Percentiles rank a stretch among this genome's conserved stretches.
phyloP scores from a whole-genome alignment of 2,113 vertebrate species.

The Sminthopsis crassicaudata region DNA sequence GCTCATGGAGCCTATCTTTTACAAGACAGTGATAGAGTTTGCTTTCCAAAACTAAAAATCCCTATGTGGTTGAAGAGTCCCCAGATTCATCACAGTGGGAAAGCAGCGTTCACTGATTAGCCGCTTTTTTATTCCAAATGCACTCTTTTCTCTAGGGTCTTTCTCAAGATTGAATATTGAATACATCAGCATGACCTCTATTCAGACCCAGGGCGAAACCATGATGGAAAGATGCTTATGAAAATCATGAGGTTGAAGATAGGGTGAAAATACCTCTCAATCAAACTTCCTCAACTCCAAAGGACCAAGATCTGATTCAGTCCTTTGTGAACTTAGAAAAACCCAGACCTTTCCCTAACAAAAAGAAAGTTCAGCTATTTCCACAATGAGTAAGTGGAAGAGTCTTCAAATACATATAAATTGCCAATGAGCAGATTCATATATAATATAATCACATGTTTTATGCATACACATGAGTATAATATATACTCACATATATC shows the following conservation, averaged over 20 bases:
- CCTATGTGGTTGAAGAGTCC: background rate
- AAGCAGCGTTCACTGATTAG: slow-evolving; percentile 39
- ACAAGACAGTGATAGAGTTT: slow-evolving; percentile 24
- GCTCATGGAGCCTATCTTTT: background rate
- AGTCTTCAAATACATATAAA: background rate
- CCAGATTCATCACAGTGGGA: background rate
- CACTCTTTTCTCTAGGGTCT: background rate
- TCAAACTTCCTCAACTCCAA: slow-evolving; percentile 30
- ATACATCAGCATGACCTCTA: slow-evolving; percentile 27
- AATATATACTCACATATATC: no score
- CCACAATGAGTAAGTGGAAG: background rate
- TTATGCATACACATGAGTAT: background rate
- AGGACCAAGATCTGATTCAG: background rate
- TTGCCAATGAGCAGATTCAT: no score
- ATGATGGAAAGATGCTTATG: slow-evolving; percentile 6
- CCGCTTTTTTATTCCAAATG: slow-evolving; percentile 20
- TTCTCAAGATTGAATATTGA: slow-evolving; percentile 31
- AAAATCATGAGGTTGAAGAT: slow-evolving; percentile 26
- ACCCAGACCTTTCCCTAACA: background rate
- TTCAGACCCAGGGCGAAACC: slow-evolving; percentile 17
- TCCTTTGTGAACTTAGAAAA: background rate
- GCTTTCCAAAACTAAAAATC: slow-evolving; percentile 36
- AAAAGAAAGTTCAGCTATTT: background rate
- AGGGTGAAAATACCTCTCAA: background rate
- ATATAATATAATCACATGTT: background rate